phyloP scores from a whole-genome alignment of 2,113 vertebrate species.

The Tetraodon nigroviridis region DNA sequence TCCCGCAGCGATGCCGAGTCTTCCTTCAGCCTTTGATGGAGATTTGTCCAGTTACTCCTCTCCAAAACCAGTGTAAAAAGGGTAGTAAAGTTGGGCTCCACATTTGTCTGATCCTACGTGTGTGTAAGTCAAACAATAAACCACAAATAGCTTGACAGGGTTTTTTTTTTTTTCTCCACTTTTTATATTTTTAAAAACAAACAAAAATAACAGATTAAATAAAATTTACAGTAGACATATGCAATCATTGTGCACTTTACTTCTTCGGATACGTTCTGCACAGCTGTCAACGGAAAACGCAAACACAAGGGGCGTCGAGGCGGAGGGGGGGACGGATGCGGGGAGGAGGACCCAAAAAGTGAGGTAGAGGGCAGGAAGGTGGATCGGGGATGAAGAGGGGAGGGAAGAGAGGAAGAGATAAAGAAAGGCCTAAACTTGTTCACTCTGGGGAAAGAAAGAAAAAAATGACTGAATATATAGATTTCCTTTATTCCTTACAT shows the following conservation, averaged over 20 bases:
- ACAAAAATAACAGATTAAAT: conserved; percentile 81
- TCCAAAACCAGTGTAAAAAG: no score
- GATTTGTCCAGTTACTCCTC: no score
- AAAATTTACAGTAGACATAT: conserved; percentile 84
- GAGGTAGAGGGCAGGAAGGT: conserved; percentile 66
- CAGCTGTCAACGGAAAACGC: conserved; percentile 74
- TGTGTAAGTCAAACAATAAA: conserved; percentile 21
- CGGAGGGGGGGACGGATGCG: conserved; percentile 8
- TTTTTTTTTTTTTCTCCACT: conserved; percentile 68
- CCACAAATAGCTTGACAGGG: conserved; percentile 45
- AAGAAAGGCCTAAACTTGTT: conserved; percentile 69
- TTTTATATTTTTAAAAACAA: conserved; percentile 85
- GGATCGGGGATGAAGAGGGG: conserved; percentile 37
- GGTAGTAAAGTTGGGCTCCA: no score
- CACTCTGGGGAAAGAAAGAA: conserved; percentile 53
- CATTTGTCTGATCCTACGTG: no score
- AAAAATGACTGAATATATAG: conserved; percentile 81
- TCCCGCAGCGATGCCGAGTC: not conserved
- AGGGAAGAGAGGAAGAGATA: conserved; percentile 42
- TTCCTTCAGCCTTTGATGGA: no score
- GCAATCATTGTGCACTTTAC: conserved; percentile 82
- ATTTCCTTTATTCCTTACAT: conserved; percentile 82
- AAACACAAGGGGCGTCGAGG: conserved; percentile 65
- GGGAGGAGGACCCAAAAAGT: conserved; percentile 68
- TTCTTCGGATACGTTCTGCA: conserved; percentile 80